phyloP scores from a whole-genome alignment of 2,888 invertebrate species.

The Criorhina ranunculi region DNA sequence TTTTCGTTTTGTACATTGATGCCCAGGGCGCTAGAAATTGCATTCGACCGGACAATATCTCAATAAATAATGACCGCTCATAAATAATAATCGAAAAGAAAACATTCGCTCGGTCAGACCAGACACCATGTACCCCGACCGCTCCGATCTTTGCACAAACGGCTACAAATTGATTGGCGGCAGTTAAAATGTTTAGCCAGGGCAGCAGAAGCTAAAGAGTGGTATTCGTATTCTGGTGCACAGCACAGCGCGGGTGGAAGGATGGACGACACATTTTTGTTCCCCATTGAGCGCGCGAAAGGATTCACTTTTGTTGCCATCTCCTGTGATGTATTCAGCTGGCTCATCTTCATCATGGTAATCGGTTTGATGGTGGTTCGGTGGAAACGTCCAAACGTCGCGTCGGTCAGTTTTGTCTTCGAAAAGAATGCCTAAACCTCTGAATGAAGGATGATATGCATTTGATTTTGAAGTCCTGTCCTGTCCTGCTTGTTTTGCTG shows the following conservation, averaged over 20 bases:
- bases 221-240: constrained; percentile 6
- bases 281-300: constrained; percentile 14
- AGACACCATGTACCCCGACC: constrained; percentile 26
- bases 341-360: constrained; percentile 72
- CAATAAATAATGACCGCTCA: constrained; percentile 82
- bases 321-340: constrained; percentile 41
- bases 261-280: constrained; percentile 53
- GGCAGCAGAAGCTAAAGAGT: constrained; percentile 62
- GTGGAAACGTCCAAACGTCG: constrained; percentile 52
- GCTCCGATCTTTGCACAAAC: constrained; percentile 41
- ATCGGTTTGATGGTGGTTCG: constrained; percentile 53
- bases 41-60: constrained; percentile 81
- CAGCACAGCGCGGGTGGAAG: constrained; percentile 59
- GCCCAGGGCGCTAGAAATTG: constrained; percentile 82
- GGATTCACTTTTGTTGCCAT: constrained; percentile 59
- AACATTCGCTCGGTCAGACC: constrained; percentile 74
- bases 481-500: constrained; percentile 37
- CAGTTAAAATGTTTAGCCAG: constrained; percentile 64
- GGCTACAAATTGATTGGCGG: constrained; percentile 76
- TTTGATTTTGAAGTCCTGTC: constrained; percentile 64
- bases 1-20: constrained; percentile 78
- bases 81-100: constrained; percentile 82
- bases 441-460: constrained; percentile 73
- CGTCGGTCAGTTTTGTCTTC: constrained; percentile 48
- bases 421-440: constrained; percentile 39